Evolutionary conservation across 2,888 invertebrate genomes (phyloP), one percentile per base, ranked within the genome.

Genomic region (Drosophila pseudotakahashii): DNA sequence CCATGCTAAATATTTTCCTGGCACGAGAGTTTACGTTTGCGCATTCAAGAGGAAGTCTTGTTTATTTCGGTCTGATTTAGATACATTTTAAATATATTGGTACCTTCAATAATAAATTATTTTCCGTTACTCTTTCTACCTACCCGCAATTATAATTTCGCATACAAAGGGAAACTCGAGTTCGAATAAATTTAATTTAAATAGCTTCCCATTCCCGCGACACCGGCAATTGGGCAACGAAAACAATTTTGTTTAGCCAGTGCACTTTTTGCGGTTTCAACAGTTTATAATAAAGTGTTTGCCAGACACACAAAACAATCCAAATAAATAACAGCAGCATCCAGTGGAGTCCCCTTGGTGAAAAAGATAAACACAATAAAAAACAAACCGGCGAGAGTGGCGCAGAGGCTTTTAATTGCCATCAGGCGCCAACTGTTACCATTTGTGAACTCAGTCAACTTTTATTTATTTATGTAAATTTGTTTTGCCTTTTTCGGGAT

Each of bases 391-490:
- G 23, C 14, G 63, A 55, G 61, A 62, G 60, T 47, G 55, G 45
- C 67, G 72, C 77, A 58, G 67, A 53, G 70, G 72, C 76, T 76
- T 89, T 87, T 85, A 88, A 85, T 85, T 85, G 85, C 76, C 79
- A 67, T 68, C 77, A 75, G 79, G 77, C 77, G 86, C 75, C 84
- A 85, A 84, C 77, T 85, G 85, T 81, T 89, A 76, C 77, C 50
- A 48, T 76, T 77, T 71, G 52, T 45, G 63, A 80, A 70, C 77
- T 75, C 72, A 45, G 62, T 47, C 68, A 77, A 82, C 86, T 88
- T 86, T 88, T 88, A 80, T 87, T 84, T 82, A 84, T 87, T 83
- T 84, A 88, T 84, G 83, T 72, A 86, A 86, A 88, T 86, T 79
- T 73, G 57, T 75, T 72, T 51, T 62, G 44, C 39, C 63, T 36